Evolutionary conservation across 1,140 invertebrate genomes (phyloP).

Genomic region (Tetragonula clypearis): DNA sequence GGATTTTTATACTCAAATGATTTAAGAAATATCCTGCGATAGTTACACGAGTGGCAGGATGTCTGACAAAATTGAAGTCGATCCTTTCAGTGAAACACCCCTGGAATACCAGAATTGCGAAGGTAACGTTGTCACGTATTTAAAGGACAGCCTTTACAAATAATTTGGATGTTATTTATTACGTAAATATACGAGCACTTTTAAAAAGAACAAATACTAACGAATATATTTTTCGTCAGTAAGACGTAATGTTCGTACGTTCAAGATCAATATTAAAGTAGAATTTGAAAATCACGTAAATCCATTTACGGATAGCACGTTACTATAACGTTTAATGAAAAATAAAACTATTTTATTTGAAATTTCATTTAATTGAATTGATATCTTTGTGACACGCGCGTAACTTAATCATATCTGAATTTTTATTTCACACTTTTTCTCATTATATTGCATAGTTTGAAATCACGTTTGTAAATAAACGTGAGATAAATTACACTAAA

Average conservation of each 20-base stretch:
- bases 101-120: slow-evolving; percentile 59
- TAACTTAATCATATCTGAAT: neutral
- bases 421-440: neutral
- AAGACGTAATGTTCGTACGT: neutral
- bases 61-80: slow-evolving; percentile 67
- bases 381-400: neutral
- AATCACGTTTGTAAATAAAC: neutral
- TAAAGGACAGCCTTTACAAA: neutral
- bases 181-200: neutral
- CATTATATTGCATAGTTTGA: neutral
- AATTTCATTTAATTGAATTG: neutral
- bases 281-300: slow-evolving; percentile 1
- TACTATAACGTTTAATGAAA: neutral
- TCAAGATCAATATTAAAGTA: neutral
- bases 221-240: neutral
- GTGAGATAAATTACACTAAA: neutral
- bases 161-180: neutral
- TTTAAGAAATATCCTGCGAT: neutral
- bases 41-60: slow-evolving; percentile 50
- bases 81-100: slow-evolving; percentile 73
- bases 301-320: neutral
- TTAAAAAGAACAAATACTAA: neutral
- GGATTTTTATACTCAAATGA: neutral
- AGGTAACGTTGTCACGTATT: slow-evolving; percentile 43
- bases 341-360: neutral